Percentiles rank a stretch among this genome's conserved stretches.
Evolutionary conservation across 2,797 vertebrate species (phyloP).

Genomic region (Alosa sapidissima): DNA sequence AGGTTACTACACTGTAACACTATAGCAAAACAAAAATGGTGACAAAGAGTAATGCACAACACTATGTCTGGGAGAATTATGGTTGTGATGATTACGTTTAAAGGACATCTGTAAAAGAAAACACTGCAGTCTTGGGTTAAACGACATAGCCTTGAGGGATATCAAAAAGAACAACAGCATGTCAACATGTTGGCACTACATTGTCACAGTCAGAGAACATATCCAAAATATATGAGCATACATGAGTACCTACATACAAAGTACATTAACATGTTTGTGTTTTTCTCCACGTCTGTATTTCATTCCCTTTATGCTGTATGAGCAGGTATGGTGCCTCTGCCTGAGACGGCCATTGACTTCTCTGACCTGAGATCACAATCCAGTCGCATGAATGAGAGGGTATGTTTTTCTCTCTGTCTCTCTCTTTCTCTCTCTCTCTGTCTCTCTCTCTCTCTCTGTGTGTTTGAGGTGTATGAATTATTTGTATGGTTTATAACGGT

Average conservation of each 20-base stretch:
- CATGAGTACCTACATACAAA: background rate
- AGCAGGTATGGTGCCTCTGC: constrained; percentile 79
- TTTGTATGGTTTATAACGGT: background rate
- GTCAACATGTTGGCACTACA: background rate
- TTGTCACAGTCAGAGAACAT: background rate
- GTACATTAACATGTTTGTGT: background rate
- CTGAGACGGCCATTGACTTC: constrained; percentile 80
- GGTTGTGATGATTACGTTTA: too few relatives aligned
- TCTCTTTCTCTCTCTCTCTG: background rate
- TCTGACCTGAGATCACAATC: constrained; percentile 79
- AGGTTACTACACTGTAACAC: too few relatives aligned
- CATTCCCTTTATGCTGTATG: background rate
- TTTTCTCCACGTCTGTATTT: background rate
- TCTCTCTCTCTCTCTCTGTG: too few relatives aligned
- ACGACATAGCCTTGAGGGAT: background rate
- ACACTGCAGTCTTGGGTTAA: background rate
- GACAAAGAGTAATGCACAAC: too few relatives aligned
- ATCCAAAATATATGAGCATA: background rate
- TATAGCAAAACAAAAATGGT: too few relatives aligned
- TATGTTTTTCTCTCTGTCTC: constrained; percentile 54
- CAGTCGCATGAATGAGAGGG: constrained; percentile 72
- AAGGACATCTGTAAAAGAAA: background rate
- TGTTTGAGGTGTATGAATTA: constrained; percentile 8
- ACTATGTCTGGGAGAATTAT: background rate
- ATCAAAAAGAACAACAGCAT: background rate